Conservation (phyloP, 2,113 vertebrate genomes). For the Athene noctua region DNA sequence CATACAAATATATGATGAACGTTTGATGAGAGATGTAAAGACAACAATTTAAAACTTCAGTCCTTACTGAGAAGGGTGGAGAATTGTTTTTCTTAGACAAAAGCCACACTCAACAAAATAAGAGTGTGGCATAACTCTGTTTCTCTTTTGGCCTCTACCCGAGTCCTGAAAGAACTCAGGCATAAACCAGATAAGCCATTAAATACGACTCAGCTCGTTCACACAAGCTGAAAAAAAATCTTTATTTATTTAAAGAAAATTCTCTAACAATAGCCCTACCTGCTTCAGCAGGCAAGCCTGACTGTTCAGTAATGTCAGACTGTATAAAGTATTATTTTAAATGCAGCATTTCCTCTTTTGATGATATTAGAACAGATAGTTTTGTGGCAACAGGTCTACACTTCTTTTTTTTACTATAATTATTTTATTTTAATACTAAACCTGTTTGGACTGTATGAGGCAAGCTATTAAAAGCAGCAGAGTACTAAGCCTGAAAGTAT, state of each 20-base stretch:
- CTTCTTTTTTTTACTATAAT: neutral
- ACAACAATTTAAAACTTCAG: conserved; percentile 36
- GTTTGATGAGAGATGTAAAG: conserved; percentile 54
- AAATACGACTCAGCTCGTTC: conserved; percentile 28
- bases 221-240: neutral
- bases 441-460: neutral
- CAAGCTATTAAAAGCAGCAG: neutral
- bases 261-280: conserved; percentile 52
- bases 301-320: neutral
- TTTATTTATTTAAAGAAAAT: conserved; percentile 66
- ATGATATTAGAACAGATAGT: conserved; percentile 72
- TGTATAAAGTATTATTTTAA: conserved; percentile 30
- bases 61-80: conserved; percentile 51
- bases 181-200: neutral
- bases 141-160: neutral
- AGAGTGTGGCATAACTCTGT: neutral
- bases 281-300: conserved; percentile 65
- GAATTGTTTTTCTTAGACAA: conserved; percentile 49
- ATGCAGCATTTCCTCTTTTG: conserved; percentile 40
- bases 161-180: conserved; percentile 31
- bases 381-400: neutral
- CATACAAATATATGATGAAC: neutral
- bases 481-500: neutral
- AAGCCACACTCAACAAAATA: conserved; percentile 41
- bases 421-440: neutral